phyloP scores from a whole-genome alignment of 1,140 invertebrate genomes.

The Euwallacea fornicatus region DNA sequence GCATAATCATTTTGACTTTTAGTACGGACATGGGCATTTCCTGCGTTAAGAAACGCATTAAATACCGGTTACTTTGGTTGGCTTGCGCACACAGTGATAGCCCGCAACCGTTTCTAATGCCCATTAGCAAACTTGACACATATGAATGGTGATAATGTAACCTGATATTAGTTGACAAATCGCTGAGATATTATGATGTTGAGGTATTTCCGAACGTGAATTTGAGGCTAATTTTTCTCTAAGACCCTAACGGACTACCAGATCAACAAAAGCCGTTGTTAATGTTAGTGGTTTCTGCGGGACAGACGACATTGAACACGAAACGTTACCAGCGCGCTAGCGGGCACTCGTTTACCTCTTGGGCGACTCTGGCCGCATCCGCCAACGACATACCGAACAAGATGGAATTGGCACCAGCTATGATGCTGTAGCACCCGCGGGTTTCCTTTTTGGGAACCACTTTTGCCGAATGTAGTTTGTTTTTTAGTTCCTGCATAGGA shows the following conservation, averaged over 20 bases:
- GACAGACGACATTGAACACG: conserved; percentile 36
- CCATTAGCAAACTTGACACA: too few relatives aligned
- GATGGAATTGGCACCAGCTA: conserved; percentile 39
- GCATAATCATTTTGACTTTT: neutral
- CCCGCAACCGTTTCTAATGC: conserved; percentile 7
- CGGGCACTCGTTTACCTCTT: conserved; percentile 36
- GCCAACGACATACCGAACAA: conserved; percentile 43
- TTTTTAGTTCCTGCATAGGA: conserved; percentile 40
- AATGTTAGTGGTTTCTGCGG: neutral
- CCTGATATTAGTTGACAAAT: too few relatives aligned
- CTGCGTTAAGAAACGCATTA: too few relatives aligned
- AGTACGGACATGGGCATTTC: too few relatives aligned
- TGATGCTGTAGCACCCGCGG: conserved; percentile 40
- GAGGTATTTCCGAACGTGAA: too few relatives aligned
- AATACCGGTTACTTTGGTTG: neutral
- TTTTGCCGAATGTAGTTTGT: conserved; percentile 33
- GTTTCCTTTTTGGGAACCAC: conserved; percentile 31
- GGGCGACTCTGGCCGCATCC: conserved; percentile 40
- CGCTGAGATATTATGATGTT: too few relatives aligned
- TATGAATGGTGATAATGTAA: too few relatives aligned
- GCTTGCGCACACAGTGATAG: conserved; percentile 10
- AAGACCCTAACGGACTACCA: too few relatives aligned
- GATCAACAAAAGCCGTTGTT: neutral
- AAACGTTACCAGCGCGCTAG: conserved; percentile 39
- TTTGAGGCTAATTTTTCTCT: too few relatives aligned